Evolutionary conservation across 2,888 invertebrate species (phyloP).

Genomic region (Brenthis hecate): DNA sequence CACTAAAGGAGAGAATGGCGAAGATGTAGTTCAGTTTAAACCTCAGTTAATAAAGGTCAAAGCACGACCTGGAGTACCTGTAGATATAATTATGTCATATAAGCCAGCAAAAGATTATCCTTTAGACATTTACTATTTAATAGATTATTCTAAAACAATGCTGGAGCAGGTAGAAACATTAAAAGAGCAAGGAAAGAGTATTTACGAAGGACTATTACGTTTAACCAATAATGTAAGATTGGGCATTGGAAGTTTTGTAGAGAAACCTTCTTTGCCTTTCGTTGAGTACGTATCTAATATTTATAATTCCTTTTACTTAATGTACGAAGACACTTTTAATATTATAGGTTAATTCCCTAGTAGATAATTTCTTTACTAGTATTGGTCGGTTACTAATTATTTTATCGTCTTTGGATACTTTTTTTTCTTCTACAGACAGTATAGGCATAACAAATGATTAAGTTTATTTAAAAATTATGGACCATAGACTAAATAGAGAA

Average conservation of each 20-base stretch:
- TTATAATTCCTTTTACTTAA: background rate
- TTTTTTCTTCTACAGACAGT: no score
- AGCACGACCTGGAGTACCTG: slow-evolving; percentile 71
- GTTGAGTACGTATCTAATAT: slow-evolving; percentile 60
- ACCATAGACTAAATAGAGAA: no score
- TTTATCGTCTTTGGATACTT: no score
- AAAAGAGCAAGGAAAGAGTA: slow-evolving; percentile 69
- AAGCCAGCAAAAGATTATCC: slow-evolving; percentile 88
- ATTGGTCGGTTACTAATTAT: no score
- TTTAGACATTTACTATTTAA: slow-evolving; percentile 91
- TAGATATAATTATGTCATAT: slow-evolving; percentile 72
- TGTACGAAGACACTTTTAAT: background rate
- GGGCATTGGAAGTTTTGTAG: slow-evolving; percentile 87
- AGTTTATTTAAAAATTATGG: no score
- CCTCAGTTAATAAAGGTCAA: slow-evolving; percentile 80
- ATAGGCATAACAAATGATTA: no score
- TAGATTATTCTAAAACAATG: slow-evolving; percentile 92
- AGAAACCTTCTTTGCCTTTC: slow-evolving; percentile 86
- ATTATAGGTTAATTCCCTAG: no score
- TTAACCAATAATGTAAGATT: slow-evolving; percentile 85
- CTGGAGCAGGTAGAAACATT: slow-evolving; percentile 78
- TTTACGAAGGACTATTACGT: slow-evolving; percentile 74
- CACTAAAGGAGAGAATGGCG: slow-evolving; percentile 30
- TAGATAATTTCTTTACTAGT: no score
- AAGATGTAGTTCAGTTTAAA: slow-evolving; percentile 68